Conservation (phyloP, 2,113 vertebrate species). For the Ptilonorhynchus violaceus region DNA sequence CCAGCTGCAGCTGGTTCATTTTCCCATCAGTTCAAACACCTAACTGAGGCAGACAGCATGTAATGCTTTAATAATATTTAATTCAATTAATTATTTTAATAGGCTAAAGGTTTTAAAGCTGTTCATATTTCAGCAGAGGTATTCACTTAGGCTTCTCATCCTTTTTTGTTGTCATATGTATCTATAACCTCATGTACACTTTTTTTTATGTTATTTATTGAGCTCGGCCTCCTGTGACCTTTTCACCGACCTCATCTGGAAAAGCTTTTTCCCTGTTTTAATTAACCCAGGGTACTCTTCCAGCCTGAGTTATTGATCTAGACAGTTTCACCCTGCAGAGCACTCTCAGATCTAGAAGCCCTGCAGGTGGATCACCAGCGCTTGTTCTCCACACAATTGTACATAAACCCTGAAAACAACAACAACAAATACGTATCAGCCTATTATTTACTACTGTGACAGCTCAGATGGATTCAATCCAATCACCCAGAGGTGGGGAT, state of each 20-base stretch:
- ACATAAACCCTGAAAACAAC: neutral
- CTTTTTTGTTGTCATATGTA: neutral
- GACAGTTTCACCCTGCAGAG: neutral
- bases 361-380: neutral
- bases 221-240: neutral
- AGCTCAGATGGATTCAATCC: neutral
- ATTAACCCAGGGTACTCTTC: neutral
- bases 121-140: neutral
- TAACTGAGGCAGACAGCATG: neutral
- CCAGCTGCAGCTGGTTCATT: neutral
- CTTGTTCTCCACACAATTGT: neutral
- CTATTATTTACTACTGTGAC: neutral
- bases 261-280: conserved; percentile 20
- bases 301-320: conserved; percentile 1
- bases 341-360: neutral
- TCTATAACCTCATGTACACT: neutral
- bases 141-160: neutral
- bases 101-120: neutral
- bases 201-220: neutral
- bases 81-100: neutral
- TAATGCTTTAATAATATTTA: neutral
- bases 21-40: neutral
- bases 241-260: neutral
- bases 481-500: neutral
- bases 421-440: neutral